Conservation (phyloP, 1,140 invertebrate genomes). For the Oryzaephilus surinamensis region DNA sequence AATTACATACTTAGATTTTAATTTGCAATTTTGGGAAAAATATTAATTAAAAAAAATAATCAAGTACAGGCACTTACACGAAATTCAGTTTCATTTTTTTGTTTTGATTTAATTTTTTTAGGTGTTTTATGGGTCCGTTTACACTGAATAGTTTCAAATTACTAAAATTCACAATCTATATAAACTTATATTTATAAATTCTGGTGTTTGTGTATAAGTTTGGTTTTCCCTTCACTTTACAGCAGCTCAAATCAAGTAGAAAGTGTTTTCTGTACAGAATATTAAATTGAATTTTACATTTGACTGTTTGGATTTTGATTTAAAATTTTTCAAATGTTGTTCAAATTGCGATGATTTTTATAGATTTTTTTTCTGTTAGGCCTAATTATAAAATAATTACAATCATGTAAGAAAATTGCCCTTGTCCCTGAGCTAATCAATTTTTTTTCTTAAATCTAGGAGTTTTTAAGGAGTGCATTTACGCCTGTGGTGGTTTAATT, state of each 20-base stretch:
- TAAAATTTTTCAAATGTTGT: background rate
- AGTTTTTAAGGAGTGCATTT: too few species aligned
- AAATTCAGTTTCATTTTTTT: conserved; percentile 10
- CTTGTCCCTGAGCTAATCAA: too few species aligned
- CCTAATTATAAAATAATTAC: background rate
- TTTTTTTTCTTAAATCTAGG: too few species aligned
- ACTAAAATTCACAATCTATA: conserved; percentile 15
- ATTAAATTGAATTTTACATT: background rate
- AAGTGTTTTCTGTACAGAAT: conserved; percentile 1
- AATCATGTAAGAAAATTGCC: too few species aligned
- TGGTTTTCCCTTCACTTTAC: conserved; percentile 23
- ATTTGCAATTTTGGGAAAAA: background rate
- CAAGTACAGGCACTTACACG: conserved; percentile 8
- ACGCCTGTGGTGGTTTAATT: too few species aligned
- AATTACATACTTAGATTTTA: background rate
- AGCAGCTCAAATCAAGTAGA: conserved; percentile 14
- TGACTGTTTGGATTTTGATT: background rate
- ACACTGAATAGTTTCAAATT: conserved; percentile 16
- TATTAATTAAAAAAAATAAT: background rate
- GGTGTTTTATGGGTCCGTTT: conserved; percentile 5
- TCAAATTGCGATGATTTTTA: background rate
- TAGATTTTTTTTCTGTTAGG: background rate
- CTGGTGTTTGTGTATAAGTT: too few species aligned
- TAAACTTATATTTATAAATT: conserved; percentile 23
- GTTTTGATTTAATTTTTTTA: conserved; percentile 1